Percentiles rank a stretch among this genome's conserved stretches.
These are phyloP conservation scores for Hypomesus transpacificus DNA, from an alignment of 2,113 vertebrate species.

Conservation along the genomic window DNA sequence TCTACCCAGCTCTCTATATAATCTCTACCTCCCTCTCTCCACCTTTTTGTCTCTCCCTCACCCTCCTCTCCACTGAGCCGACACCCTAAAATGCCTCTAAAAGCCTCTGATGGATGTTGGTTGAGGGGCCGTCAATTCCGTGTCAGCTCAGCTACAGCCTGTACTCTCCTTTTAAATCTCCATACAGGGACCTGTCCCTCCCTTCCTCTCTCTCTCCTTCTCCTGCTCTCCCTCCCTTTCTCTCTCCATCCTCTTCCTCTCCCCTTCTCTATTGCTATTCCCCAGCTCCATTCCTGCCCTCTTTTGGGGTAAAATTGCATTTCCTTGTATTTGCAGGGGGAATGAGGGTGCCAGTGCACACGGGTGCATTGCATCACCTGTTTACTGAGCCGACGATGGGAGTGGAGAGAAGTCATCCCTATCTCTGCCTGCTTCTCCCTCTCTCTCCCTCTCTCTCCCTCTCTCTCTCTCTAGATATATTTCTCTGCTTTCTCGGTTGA, in stretches of 20 bases:
- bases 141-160: slow-evolving; percentile 38
- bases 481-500: slow-evolving; percentile 38
- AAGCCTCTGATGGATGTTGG: slow-evolving; percentile 59
- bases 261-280: neutral
- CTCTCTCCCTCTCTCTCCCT: neutral
- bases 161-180: slow-evolving; percentile 8
- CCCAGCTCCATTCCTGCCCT: neutral
- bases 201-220: slow-evolving; percentile 6
- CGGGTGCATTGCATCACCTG: slow-evolving; percentile 48
- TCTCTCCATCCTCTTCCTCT: neutral
- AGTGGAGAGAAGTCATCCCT: neutral
- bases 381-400: slow-evolving; percentile 43
- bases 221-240: neutral
- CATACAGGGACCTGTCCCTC: neutral
- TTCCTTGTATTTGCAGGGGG: slow-evolving; percentile 33
- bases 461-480: slow-evolving; percentile 7
- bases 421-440: slow-evolving; percentile 15
- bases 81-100: slow-evolving; percentile 45
- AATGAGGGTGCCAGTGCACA: slow-evolving; percentile 23
- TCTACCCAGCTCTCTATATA: neutral
- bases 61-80: slow-evolving; percentile 23
- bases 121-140: slow-evolving; percentile 50
- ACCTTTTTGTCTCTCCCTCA: slow-evolving; percentile 35
- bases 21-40: slow-evolving; percentile 14
- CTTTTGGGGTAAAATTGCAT: slow-evolving; percentile 31